These are phyloP conservation scores for Rhopalosiphum maidis DNA, from an alignment of 1,140 invertebrate genomes.

Conservation along the genomic window DNA sequence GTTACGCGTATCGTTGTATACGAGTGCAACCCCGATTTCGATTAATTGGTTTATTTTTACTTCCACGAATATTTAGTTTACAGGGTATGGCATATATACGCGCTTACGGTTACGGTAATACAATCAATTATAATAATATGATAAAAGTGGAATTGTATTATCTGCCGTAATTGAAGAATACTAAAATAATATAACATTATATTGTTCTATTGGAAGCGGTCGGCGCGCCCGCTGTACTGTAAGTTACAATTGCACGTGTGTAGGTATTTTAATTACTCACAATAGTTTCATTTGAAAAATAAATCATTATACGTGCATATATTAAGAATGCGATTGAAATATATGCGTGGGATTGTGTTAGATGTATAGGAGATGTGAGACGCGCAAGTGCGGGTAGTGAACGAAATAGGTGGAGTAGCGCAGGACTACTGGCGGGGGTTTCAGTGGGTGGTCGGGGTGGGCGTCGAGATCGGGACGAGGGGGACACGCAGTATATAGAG, in stretches of 20 bases:
- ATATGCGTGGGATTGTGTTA: neutral
- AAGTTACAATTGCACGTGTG: neutral
- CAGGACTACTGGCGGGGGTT: too few species aligned
- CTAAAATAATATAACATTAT: neutral
- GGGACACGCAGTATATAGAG: neutral
- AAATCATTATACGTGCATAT: neutral
- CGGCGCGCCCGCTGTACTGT: too few species aligned
- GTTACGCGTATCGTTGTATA: neutral
- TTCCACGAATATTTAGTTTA: neutral
- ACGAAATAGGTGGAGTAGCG: neutral
- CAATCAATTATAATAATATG: neutral
- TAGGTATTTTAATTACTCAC: neutral
- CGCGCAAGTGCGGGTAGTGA: neutral
- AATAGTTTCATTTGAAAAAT: neutral
- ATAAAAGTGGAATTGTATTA: neutral
- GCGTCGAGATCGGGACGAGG: neutral
- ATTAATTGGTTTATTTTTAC: neutral
- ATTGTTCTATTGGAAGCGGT: neutral
- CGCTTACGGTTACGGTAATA: neutral
- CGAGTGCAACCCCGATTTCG: neutral
- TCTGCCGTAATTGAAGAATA: neutral
- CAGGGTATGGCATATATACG: neutral
- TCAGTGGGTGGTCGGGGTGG: too few species aligned
- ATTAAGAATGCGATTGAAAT: neutral
- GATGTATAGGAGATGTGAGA: neutral